Evolutionary conservation across 64 coral and sea anemone genomes (phyloP), one percentile per base, ranked within the genome.

Genomic region (Pachyseris speciosa): DNA sequence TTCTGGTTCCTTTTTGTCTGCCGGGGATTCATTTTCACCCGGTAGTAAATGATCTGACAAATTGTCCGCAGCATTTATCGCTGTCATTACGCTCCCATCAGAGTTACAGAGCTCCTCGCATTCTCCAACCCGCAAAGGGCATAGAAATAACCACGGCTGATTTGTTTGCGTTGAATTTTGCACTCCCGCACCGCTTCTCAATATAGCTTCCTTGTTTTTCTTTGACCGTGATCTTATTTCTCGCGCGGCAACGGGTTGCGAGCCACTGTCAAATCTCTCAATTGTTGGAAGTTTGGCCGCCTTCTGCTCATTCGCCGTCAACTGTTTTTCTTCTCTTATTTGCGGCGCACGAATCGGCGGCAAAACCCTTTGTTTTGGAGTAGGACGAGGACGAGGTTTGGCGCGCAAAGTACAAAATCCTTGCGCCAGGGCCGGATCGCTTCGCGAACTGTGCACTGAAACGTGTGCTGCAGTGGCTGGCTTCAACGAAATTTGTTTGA

Each of bases 221-320:
- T 19, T 61, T 39, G 77, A 81, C 0, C 52, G 22, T 12, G 52
- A 38, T 9, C 32, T 37, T 7, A 36, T 25, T 60, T 81, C 32
- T 13, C 15, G 33, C 7, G 9, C 33, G 7, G 36, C 22, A n/a
- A 6, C 7, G 11, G 26, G 29, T 57, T 55, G 30, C 9, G 75
- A 16, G 36, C 37, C 31, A 6, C 33, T 22, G 3, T 7, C 26
- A 1, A 37, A 36, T 16, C 11, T 25, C 17, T 42, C 51, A 26
- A 81, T 81, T 41, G 77, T 51, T 42, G 77, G 77, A 25, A 81
- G 53, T 26, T 63, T 81, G 36, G 51, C 30, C 9, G 53, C 5
- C 10, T 61, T 39, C 12, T 61, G 22, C 7, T 81, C 77, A 38
- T 39, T 20, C 2, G 5, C 15, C 30, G 8, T 9, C 6, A 61